Base-by-base conservation (phyloP, 2,888 invertebrate genomes). In the Syritta pipiens region DNA sequence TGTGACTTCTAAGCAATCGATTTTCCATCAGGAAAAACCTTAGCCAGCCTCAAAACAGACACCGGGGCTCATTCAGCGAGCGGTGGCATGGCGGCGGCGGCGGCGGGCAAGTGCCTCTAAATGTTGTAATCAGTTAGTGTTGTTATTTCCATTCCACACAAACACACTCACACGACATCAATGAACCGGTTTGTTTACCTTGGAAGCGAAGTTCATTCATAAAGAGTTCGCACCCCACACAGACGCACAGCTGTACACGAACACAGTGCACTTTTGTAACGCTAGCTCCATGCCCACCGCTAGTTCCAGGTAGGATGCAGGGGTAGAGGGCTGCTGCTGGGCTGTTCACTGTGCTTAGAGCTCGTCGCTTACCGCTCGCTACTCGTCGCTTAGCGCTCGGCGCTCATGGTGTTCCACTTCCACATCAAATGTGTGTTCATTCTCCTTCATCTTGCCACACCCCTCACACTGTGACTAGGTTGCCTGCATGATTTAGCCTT, bases 131-230 rank as follows among this genome's bases (percentile, higher is more conserved):
- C 71, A 71, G 71, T 55, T 71, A 69, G 60, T 37, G 55, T 71
- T 71, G 62, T 62, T 69, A 69, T 69, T 69, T 55, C 37, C 46
- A 60, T 51, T 69, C 40, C 17, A 69, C 20, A 46, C 28, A 42
- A 12, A 30, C 6, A 40, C 30, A 44, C n/a, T 14, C 44, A 60
- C 37, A 51, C 60, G 42, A 28, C 53, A 62, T 71, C 71, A 71
- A 71, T 71, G 71, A 71, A 71, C 71, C 71, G 71, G 71, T 71
- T 71, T 71, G 62, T 71, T 71, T 71, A 71, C 71, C 71, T 71
- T 71, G 71, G 71, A 71, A 71, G 62, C 53, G 71, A 71, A 71
- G 62, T 71, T 71, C 71, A 71, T 71, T 71, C 71, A 71, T 71
- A 71, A 71, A 71, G 62, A 71, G 35, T 62, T 60, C 71, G 46